These are phyloP conservation scores for Pipra filicauda DNA, from an alignment of 2,113 vertebrate species.

Conservation along the genomic window DNA sequence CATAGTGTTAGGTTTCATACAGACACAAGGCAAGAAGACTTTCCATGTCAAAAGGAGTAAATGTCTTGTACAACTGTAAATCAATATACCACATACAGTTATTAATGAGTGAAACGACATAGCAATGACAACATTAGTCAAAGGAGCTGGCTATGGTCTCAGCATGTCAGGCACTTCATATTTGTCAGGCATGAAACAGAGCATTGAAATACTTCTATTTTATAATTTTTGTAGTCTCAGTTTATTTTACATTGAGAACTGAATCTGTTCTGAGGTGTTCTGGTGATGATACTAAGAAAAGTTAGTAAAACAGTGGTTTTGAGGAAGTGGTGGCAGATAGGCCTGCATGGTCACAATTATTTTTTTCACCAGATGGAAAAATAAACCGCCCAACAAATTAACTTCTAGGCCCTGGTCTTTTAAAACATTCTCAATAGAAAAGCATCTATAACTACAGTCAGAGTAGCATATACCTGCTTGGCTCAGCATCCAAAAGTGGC, in stretches of 20 bases:
- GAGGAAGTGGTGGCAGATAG: neutral
- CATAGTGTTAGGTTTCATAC: neutral
- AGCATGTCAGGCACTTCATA: neutral
- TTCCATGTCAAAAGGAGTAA: neutral
- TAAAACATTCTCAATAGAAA: neutral
- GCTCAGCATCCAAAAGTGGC: neutral
- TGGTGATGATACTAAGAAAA: neutral
- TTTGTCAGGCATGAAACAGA: neutral
- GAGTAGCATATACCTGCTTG: neutral
- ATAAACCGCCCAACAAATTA: neutral
- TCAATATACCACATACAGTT: neutral
- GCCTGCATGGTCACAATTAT: neutral
- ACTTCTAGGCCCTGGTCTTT: neutral
- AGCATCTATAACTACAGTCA: neutral
- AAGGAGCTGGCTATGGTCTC: neutral
- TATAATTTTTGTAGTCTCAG: neutral
- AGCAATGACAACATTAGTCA: neutral
- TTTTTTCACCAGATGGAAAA: neutral
- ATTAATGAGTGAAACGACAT: neutral
- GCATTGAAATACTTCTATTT: neutral
- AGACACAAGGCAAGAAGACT: neutral
- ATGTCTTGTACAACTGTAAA: neutral
- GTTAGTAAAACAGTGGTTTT: neutral
- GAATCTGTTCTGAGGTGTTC: neutral
- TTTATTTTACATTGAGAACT: neutral